Evolutionary conservation across 2,797 vertebrate genomes (phyloP), one percentile per base, ranked within the genome.

Genomic region (Notoglanidium macrostoma): DNA sequence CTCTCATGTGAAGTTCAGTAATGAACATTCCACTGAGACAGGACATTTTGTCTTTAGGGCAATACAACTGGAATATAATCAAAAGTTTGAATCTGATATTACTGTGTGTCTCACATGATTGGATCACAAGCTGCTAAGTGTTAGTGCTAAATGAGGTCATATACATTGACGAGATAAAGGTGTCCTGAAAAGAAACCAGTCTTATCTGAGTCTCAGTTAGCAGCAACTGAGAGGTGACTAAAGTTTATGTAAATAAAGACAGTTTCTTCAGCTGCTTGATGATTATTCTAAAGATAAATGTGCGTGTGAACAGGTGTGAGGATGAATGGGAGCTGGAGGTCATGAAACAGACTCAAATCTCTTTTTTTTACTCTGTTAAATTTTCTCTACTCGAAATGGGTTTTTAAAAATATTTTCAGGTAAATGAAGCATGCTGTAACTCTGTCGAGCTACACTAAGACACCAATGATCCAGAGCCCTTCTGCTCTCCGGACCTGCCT

Each of bases 201-300:
- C 5, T 26, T 63, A 61, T 81, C 59, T 65, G 12, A 6, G 65
- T 82, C 40, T 65, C 80, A 46, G 19, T 79, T 59, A 21, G 80
- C 35, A 46, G 51, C n/a, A 32, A 78, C 76, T 57, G 4, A 11
- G 77, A 17, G 40, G 40, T 21, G 35, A 55, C 26, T 54, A 55
- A 23, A 35, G 11, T 84, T 84, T 70, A 54, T 32, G n/a, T 70
- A 51, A 23, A 54, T 35, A 68, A 14, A 51, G 15, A 82, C 35
- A 35, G 82, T 72, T 84, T 84, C 49, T 72, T 55, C 65, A 84
- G 46, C 82, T 84, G 82, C 65, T 84, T 55, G 5, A 84, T 55
- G 46, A 35, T 32, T 17, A 40, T 84, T 40, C 29, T 26, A 14
- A 70, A 23, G 63, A 82, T 46, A 80, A 32, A 11, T 11, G 29